Base-by-base conservation (phyloP, 2,113 vertebrate genomes). In the Gymnocephalus cernua region DNA sequence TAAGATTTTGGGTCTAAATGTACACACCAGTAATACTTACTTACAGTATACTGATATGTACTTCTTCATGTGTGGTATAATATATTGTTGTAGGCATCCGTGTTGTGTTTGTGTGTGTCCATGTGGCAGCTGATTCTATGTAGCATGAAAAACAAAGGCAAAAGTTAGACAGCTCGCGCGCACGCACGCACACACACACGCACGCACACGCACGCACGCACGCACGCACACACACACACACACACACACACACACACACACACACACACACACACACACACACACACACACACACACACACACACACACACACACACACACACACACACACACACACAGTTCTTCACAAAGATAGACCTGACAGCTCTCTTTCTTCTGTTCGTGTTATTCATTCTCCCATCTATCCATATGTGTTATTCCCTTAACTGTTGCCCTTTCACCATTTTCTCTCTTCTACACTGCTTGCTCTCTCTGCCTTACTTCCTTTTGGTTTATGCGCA, bases 391-490 rank as follows among this genome's bases (percentile, higher is more conserved):
- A 80, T 83, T 81, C 41, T 41, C 66, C 63, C 6, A 8, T 68
- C 54, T 69, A 5, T 76, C 57, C 53, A 35, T 53, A 64, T 76
- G 47, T 51, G 47, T 54, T 62, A 74, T 77, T 87, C 62, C 80
- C 74, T 62, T 16, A 66, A 16, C 58, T 61, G 23, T 41, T 71
- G 51, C 35, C 44, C 68, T 78, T 73, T 79, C 59, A 80, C 41
- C 45, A 38, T 29, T 14, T 47, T 27, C 41, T 75, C 12, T 29
- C n/a, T 63, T 50, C n/a, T 32, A 27, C 19, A 23, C 67, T 54
- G 2, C 29, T 29, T 59, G 4, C 47, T 69, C 14, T 23, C 25
- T 35, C 12, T 35, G 3, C 51, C 21, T 6, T 14, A 14, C 25
- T 50, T 50, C 45, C 7, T 19, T 58, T 61, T 29, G 35, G 16